Conservation (phyloP, 2,888 invertebrate species). For the Cheiracanthium punctorium region DNA sequence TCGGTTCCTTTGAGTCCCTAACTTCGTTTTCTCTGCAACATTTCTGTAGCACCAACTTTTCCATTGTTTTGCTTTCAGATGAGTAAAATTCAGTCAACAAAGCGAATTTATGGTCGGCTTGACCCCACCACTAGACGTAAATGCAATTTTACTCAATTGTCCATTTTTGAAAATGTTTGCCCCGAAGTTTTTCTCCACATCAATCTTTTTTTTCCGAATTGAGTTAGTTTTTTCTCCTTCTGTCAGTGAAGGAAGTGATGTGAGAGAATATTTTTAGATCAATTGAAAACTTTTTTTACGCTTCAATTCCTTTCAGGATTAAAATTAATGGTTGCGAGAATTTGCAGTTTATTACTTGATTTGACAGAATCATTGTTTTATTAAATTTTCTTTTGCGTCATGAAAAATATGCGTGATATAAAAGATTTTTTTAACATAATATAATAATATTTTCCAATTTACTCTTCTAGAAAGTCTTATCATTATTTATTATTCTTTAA, state of each 20-base stretch:
- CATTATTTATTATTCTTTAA: too few species aligned
- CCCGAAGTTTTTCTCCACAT: constrained; percentile 4
- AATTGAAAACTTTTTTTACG: constrained; percentile 25
- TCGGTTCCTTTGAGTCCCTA: too few species aligned
- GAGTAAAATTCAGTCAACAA: constrained; percentile 57
- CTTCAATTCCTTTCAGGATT: constrained; percentile 17
- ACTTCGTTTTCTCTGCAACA: constrained; percentile 16
- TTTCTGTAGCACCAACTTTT: constrained; percentile 21
- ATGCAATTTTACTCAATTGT: constrained; percentile 55
- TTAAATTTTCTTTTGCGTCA: too few species aligned
- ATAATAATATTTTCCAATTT: too few species aligned
- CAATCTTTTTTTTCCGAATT: too few species aligned
- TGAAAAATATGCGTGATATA: too few species aligned
- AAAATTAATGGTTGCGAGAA: constrained; percentile 51
- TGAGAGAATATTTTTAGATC: constrained; percentile 29
- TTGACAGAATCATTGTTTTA: too few species aligned
- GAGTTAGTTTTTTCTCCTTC: too few species aligned
- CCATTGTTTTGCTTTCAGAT: constrained; percentile 31
- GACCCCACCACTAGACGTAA: constrained; percentile 51
- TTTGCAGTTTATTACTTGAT: too few species aligned
- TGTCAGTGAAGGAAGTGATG: constrained; percentile 5
- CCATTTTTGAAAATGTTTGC: constrained; percentile 61
- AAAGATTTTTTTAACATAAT: too few species aligned
- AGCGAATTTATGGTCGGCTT: constrained; percentile 59
- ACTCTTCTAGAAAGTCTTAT: too few species aligned